Evolutionary conservation across 2,888 invertebrate genomes (phyloP), one percentile per base, ranked within the genome.

Genomic region (Orchesella flavescens): DNA sequence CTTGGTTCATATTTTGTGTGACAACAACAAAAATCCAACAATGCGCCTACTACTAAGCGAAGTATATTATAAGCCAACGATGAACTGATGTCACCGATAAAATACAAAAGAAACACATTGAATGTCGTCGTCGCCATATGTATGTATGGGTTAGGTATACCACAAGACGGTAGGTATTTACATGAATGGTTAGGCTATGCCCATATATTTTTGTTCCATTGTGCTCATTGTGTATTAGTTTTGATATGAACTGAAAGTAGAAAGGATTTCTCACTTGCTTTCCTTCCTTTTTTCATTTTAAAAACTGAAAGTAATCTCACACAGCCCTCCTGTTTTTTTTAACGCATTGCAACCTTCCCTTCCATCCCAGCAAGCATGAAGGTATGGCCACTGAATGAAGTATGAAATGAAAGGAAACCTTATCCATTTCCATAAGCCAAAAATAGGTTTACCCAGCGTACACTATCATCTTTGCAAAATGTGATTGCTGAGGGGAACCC

Each of bases 401-500:
- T 72, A 24, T 44, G 66, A 66, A 82, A 76, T 75, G 82, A 82
- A 82, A 69, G 53, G 69, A 71, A 61, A 49, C 46, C 43, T 49
- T 71, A 79, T 71, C 53, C 71, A 76, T 68, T 68, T 59, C 24
- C n/a, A 13, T 61, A 24, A 17, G 17, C 61, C 12, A 61, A 61
- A 61, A 61, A 61, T 24, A 61, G 61, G 17, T 17, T 5, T 24
- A 61, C 24, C 61, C 10, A 17, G 2, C 23, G 23, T 13, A 17
- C 7, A 24, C 23, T 44, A 24, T 72, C 55, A 23, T 17, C 72
- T 44, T 24, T n/a, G n/a, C 24, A 24, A 59, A 76, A 75, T 75
- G 75, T 71, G 71, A 82, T 75, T 82, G 82, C 75, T 71, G 75
- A 76, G 43, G 43, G 81, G 71, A 57, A n/a, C n/a, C n/a, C n/a